phyloP scores from a whole-genome alignment of 2,888 invertebrate genomes.

The Listrodromus nycthemerus region DNA sequence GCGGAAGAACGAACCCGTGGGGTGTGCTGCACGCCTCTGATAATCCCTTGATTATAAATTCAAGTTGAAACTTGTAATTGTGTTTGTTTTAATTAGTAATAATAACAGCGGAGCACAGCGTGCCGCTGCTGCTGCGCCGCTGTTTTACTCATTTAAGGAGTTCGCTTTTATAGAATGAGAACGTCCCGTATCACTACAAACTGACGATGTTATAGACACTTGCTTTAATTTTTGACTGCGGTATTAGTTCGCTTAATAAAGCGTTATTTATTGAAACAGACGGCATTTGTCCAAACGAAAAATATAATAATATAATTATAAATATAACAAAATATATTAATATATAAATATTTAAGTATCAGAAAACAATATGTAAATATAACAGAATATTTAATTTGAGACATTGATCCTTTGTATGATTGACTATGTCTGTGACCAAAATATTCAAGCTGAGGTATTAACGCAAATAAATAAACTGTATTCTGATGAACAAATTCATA shows the following conservation, averaged over 20 bases:
- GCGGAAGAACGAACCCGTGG: constrained; percentile 18
- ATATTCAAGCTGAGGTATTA: too few species aligned
- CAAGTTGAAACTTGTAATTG: constrained; percentile 77
- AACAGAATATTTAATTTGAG: too few species aligned
- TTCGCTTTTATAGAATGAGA: constrained; percentile 66
- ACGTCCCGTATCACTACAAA: neutral
- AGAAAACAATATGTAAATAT: too few species aligned
- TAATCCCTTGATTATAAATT: constrained; percentile 65
- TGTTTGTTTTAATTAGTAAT: constrained; percentile 81
- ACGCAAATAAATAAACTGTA: too few species aligned
- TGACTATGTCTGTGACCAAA: too few species aligned
- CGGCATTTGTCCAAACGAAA: too few species aligned
- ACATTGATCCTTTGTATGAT: too few species aligned
- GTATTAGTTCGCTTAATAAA: constrained; percentile 76
- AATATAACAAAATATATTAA: too few species aligned
- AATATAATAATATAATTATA: too few species aligned
- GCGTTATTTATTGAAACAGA: constrained; percentile 76
- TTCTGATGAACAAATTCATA: too few species aligned
- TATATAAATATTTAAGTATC: too few species aligned
- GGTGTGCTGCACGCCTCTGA: constrained; percentile 66
- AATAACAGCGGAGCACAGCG: constrained; percentile 74
- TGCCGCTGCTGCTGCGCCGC: constrained; percentile 65
- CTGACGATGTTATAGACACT: constrained; percentile 58
- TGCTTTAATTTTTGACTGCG: constrained; percentile 75
- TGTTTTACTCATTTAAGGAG: constrained; percentile 75